Percentiles rank a stretch among this genome's conserved stretches.
These are phyloP conservation scores for Sphenodon punctatus DNA, from an alignment of 2,797 vertebrate genomes.

Conservation along the genomic window DNA sequence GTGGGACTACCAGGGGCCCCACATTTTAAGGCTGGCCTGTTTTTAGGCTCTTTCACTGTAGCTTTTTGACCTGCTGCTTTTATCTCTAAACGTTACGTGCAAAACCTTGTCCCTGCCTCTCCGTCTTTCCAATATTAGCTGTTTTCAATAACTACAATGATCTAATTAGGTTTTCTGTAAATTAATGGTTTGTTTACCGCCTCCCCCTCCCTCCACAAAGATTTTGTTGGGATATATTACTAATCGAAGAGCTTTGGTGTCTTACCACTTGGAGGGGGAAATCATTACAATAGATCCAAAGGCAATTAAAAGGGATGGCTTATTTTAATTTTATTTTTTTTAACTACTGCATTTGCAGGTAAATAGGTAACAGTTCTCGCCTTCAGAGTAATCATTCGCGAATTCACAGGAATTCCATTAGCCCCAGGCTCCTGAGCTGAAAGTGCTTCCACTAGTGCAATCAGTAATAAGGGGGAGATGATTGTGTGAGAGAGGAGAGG, in stretches of 20 bases:
- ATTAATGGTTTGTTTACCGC: constrained; percentile 67
- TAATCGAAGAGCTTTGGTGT: constrained; percentile 57
- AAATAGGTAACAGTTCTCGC: constrained; percentile 44
- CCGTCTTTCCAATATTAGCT: constrained; percentile 27
- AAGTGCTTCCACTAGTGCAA: constrained; percentile 3
- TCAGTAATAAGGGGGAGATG: background rate
- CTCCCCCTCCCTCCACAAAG: constrained; percentile 58
- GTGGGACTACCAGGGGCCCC: too few species aligned
- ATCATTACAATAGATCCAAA: constrained; percentile 68
- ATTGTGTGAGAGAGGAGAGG: background rate
- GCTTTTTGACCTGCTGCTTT: background rate
- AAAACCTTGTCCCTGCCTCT: constrained; percentile 33
- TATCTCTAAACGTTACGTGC: too few species aligned
- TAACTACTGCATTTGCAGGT: constrained; percentile 56
- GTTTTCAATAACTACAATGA: constrained; percentile 46
- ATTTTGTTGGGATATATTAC: constrained; percentile 68
- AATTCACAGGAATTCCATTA: constrained; percentile 49
- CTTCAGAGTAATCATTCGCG: constrained; percentile 47
- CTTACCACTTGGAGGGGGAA: constrained; percentile 65
- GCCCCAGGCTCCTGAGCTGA: background rate
- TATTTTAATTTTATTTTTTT: constrained; percentile 12
- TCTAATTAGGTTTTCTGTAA: constrained; percentile 68
- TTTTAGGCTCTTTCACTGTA: background rate
- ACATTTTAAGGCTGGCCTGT: background rate
- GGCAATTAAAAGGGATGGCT: constrained; percentile 68